Evolutionary conservation across 2,113 vertebrate species (phyloP).

Genomic region (Bubo bubo): DNA sequence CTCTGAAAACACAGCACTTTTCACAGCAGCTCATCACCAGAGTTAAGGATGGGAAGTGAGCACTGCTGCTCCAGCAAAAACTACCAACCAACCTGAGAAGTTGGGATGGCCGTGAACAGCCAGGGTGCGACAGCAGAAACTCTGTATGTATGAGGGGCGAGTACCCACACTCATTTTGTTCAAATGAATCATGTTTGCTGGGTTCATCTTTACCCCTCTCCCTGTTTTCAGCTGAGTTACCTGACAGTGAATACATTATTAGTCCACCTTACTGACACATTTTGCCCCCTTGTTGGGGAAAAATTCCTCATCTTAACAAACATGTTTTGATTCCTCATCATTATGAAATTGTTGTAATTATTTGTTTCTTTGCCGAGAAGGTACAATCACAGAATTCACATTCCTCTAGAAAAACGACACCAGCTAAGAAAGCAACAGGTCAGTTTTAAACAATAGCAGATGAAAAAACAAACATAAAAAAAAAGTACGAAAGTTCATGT

Average conservation of each 20-base stretch:
- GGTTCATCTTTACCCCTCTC: neutral
- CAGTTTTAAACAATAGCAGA: conserved; percentile 5
- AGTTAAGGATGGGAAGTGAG: neutral
- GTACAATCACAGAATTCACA: neutral
- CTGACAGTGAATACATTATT: neutral
- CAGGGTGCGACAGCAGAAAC: neutral
- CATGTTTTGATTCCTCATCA: neutral
- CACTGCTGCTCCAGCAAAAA: neutral
- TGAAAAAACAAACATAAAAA: neutral
- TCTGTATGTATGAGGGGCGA: fast-evolving
- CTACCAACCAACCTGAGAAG: neutral
- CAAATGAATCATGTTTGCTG: neutral
- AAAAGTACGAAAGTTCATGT: neutral
- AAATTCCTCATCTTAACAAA: neutral
- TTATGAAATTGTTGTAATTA: neutral
- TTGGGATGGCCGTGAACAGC: fast-evolving
- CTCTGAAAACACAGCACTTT: neutral
- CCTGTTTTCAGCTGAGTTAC: neutral
- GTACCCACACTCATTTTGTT: neutral
- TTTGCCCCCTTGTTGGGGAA: neutral
- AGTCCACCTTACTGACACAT: neutral
- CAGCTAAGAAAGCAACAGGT: neutral
- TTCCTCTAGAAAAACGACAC: neutral
- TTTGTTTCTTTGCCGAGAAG: neutral
- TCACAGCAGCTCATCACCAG: neutral